phyloP scores from a whole-genome alignment of 2,888 invertebrate genomes.

The Nomada fabriciana region DNA sequence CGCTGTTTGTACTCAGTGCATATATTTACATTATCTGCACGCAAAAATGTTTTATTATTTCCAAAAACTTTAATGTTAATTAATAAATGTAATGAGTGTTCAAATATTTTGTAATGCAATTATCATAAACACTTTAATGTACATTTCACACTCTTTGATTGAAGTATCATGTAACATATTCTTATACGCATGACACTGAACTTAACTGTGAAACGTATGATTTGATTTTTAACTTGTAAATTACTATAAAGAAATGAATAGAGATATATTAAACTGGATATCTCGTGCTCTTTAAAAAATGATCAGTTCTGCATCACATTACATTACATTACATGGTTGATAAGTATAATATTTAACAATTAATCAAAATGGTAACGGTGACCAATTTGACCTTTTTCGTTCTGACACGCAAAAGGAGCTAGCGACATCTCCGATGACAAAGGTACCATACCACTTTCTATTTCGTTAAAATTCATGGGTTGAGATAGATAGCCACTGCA shows the following conservation, averaged over 20 bases:
- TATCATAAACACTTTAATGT: constrained; percentile 61
- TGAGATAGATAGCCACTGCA: constrained; percentile 83
- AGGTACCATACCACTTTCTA: constrained; percentile 83
- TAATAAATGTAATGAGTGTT: constrained; percentile 66
- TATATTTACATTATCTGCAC: constrained; percentile 76
- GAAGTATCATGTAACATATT: constrained; percentile 58
- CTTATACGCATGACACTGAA: constrained; percentile 61
- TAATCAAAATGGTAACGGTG: constrained; percentile 84
- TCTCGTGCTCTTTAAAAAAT: constrained; percentile 84
- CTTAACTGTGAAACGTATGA: constrained; percentile 46
- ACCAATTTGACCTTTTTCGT: constrained; percentile 85
- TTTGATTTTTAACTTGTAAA: constrained; percentile 43
- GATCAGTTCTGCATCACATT: constrained; percentile 77
- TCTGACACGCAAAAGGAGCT: constrained; percentile 85
- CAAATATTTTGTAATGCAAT: constrained; percentile 47
- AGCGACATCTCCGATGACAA: constrained; percentile 84
- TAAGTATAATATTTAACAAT: constrained; percentile 78
- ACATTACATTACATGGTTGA: constrained; percentile 72
- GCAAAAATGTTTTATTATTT: constrained; percentile 67
- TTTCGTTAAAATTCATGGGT: constrained; percentile 80
- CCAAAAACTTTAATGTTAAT: constrained; percentile 59
- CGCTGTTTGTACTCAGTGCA: constrained; percentile 73
- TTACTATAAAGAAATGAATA: constrained; percentile 34
- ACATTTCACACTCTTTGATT: constrained; percentile 60
- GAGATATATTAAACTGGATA: constrained; percentile 59